These are phyloP conservation scores for Mormoops blainvillei DNA, from an alignment of 2,113 vertebrate genomes.

Conservation along the genomic window DNA sequence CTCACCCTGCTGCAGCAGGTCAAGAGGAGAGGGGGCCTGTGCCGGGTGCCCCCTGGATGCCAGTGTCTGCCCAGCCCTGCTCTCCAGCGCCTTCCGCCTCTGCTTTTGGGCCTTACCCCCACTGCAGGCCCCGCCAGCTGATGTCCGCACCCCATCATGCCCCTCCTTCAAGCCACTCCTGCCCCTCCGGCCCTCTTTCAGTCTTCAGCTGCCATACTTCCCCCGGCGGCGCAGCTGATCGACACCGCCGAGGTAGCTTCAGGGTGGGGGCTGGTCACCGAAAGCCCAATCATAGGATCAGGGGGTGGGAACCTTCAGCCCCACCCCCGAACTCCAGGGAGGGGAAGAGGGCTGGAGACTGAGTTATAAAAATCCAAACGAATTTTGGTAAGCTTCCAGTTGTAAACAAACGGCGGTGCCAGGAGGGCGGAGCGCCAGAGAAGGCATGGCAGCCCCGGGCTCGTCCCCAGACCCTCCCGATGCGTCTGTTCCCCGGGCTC, in stretches of 20 bases:
- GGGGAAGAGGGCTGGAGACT: neutral
- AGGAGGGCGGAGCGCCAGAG: fast-evolving
- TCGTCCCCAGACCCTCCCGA: neutral
- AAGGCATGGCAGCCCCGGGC: fast-evolving
- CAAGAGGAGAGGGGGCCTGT: neutral
- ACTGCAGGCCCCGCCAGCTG: neutral
- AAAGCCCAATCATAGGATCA: neutral
- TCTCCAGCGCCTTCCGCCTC: neutral
- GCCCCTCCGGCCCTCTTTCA: neutral
- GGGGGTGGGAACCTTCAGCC: neutral
- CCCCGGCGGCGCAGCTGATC: neutral
- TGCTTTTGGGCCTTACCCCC: neutral
- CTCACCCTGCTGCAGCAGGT: neutral
- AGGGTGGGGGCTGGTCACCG: neutral
- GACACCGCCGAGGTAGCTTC: neutral
- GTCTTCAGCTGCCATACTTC: neutral
- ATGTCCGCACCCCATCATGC: neutral
- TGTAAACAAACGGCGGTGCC: neutral
- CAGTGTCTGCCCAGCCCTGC: neutral
- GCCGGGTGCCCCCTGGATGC: fast-evolving
- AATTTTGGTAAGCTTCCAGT: neutral
- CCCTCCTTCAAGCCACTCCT: neutral
- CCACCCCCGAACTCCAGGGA: neutral
- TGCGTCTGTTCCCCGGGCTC: neutral
- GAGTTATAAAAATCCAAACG: neutral